Base-by-base conservation (phyloP, 2,888 invertebrate genomes). In the Hypolimnas misippus region DNA sequence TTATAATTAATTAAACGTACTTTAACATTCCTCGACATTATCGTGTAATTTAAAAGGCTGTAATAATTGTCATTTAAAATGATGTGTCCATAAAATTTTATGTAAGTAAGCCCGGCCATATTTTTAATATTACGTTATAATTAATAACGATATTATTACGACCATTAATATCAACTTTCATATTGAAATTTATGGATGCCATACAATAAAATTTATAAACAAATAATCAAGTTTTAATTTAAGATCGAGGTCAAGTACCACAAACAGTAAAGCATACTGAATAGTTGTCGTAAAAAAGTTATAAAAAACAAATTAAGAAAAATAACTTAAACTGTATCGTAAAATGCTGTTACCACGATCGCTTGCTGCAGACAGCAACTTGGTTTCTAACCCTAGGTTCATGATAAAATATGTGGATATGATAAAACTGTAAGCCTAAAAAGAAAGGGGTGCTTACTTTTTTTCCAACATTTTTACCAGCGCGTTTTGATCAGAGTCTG, bases 291-390 rank as follows among this genome's bases (percentile, higher is more conserved):
- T 70, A 65, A 70, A 67, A 66, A 62, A 44, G 25, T 40, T 58
- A 65, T 67, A 61, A 70, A 70, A 40, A 70, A 52, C 21, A 44
- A 65, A 67, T 67, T 66, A 62, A 65, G 60, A 64, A 53, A 59
- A 56, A 42, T 42, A 60, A 65, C 17, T 69, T 66, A 52, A 60
- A 63, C 33, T 19, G 51, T 42, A 38, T 63, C 60, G 50, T 66
- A 61, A 63, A 66, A 60, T 33, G 19, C 5, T 29, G 29, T 29
- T 49, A 21, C 12, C 6, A 21, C 25, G n/a, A 25, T 14, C 10
- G 12, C 25, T 14, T 8, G 49, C 14, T 7, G 7, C n/a, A 49
- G 49, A 29, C 14, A 46, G 8, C 5, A n/a, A 46, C 1, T n/a
- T 42, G 7, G 17, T 42, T 50, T n/a, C 29, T 12, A 14, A 25